Percentiles rank a stretch among this genome's conserved stretches.
Evolutionary conservation across 2,888 invertebrate genomes (phyloP).

Genomic region (Muschampia staudingeri): DNA sequence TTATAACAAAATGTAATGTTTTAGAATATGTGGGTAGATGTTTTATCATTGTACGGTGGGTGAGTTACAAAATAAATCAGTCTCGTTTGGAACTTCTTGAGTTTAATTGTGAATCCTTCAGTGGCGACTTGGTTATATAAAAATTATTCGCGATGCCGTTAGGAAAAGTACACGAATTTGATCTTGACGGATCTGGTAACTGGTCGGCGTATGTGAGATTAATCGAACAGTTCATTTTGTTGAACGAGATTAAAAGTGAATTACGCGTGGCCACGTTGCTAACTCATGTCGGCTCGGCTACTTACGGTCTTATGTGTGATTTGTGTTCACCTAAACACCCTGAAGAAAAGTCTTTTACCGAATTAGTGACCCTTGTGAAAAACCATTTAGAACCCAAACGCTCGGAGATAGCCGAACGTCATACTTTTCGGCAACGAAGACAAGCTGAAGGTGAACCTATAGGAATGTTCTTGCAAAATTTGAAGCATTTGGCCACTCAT

Average conservation of each 20-base stretch:
- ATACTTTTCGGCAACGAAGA: background rate
- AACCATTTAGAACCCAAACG: background rate
- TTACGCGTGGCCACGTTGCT: background rate
- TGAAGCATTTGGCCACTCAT: background rate
- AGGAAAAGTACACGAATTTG: slow-evolving; percentile 31
- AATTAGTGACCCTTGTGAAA: background rate
- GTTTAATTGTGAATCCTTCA: background rate
- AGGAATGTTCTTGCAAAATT: background rate
- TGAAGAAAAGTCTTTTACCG: background rate
- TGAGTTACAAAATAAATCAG: too few species aligned
- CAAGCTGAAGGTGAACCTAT: background rate
- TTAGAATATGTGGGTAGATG: too few species aligned
- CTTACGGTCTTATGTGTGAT: background rate
- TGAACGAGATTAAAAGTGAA: background rate
- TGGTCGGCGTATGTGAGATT: background rate
- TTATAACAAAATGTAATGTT: too few species aligned
- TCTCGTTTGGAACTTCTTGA: too few species aligned
- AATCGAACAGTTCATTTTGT: background rate
- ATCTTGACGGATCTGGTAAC: background rate
- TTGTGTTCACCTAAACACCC: background rate
- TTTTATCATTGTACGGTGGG: too few species aligned
- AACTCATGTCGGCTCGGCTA: background rate
- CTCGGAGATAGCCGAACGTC: background rate
- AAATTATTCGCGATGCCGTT: slow-evolving; percentile 18
- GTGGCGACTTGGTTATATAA: slow-evolving; percentile 22